Evolutionary conservation across 2,113 vertebrate species (phyloP).

Genomic region (Nansenia antarctica): DNA sequence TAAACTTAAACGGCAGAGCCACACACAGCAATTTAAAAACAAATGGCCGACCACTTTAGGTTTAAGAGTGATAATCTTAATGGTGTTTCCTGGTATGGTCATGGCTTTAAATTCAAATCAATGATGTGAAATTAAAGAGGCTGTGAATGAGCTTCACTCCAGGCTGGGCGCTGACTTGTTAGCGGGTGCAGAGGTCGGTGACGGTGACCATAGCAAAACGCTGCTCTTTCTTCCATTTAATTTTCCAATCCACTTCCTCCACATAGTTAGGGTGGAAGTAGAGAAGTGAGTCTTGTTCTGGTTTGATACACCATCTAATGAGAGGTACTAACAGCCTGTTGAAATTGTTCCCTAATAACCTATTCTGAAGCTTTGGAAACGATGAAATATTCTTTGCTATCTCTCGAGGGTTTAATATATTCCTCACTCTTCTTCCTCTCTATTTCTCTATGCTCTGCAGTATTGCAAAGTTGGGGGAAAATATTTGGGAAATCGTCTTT

Average conservation of each 20-base stretch:
- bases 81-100: conserved; percentile 71
- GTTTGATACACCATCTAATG: conserved; percentile 85
- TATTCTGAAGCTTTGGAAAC: conserved; percentile 72
- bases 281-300: conserved; percentile 84
- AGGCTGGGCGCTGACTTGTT: conserved; percentile 72
- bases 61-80: conserved; percentile 67
- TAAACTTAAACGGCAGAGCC: too few species aligned
- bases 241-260: conserved; percentile 84
- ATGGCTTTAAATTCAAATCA: conserved; percentile 76
- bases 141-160: conserved; percentile 74
- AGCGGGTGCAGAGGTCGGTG: conserved; percentile 57
- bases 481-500: conserved; percentile 31
- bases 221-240: conserved; percentile 75
- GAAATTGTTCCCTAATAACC: conserved; percentile 81
- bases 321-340: conserved; percentile 83
- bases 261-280: conserved; percentile 80
- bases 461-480: conserved; percentile 27
- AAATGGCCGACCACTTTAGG: too few species aligned
- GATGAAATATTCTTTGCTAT: conserved; percentile 66
- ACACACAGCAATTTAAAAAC: conserved; percentile 68
- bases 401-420: conserved; percentile 67
- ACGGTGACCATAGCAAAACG: conserved; percentile 66
- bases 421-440: conserved; percentile 47
- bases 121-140: conserved; percentile 79
- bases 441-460: conserved; percentile 50